phyloP scores from a whole-genome alignment of 1,140 invertebrate species.

The Trichogramma pretiosum region DNA sequence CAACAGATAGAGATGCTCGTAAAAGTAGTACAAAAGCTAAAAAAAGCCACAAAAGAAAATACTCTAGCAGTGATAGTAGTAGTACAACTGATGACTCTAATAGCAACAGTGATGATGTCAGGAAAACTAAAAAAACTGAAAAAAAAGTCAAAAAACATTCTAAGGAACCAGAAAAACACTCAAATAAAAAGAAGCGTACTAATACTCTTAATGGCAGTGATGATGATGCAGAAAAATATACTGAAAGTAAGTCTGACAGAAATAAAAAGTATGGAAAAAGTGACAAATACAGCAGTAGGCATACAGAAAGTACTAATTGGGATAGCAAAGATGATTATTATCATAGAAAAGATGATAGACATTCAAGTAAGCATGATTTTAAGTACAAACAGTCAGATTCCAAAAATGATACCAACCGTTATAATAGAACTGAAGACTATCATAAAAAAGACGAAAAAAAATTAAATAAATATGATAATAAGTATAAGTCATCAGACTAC shows the following conservation, averaged over 20 bases:
- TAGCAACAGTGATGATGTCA: too few relatives aligned
- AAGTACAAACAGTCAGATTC: too few relatives aligned
- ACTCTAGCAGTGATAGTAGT: slow-evolving; percentile 19
- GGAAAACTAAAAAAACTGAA: slow-evolving; percentile 22
- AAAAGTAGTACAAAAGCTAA: slow-evolving; percentile 22
- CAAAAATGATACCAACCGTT: slow-evolving; percentile 1
- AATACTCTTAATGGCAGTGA: neutral
- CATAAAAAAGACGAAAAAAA: slow-evolving; percentile 5
- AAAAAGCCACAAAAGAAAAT: slow-evolving; percentile 20
- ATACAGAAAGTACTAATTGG: too few relatives aligned
- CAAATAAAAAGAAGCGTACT: slow-evolving; percentile 6
- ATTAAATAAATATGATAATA: slow-evolving; percentile 1
- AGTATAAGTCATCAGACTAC: too few relatives aligned
- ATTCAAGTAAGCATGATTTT: too few relatives aligned
- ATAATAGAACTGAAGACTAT: slow-evolving; percentile 1
- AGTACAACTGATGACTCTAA: slow-evolving; percentile 4
- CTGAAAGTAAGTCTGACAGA: slow-evolving; percentile 11
- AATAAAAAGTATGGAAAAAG: slow-evolving; percentile 6
- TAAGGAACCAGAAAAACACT: slow-evolving; percentile 1
- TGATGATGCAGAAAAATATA: slow-evolving; percentile 2
- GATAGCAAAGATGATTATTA: too few relatives aligned
- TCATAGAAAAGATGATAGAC: too few relatives aligned
- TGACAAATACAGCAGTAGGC: too few relatives aligned
- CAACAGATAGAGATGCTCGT: too few relatives aligned
- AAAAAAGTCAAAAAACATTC: slow-evolving; percentile 21